phyloP scores from a whole-genome alignment of 2,797 vertebrate species.

The Zenarchopterus dispar region DNA sequence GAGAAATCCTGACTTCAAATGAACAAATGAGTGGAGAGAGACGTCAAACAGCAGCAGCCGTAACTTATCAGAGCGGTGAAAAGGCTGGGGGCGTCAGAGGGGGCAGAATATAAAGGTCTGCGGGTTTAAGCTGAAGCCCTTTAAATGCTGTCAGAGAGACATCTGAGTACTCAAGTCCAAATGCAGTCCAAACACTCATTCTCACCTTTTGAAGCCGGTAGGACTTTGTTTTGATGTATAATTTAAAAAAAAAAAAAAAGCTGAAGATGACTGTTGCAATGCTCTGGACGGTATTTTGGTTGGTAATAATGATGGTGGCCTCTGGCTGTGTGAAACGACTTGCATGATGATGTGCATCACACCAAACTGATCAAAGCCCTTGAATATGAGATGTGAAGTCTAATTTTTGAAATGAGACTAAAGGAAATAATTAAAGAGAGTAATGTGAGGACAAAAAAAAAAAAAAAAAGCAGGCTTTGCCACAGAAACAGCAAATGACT shows the following conservation, averaged over 20 bases:
- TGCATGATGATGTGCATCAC: slow-evolving; percentile 65
- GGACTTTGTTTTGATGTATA: slow-evolving; percentile 49
- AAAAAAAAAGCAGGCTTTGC: slow-evolving; percentile 17
- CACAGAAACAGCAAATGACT: slow-evolving; percentile 41
- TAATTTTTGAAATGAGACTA: slow-evolving; percentile 50
- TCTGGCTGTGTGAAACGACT: slow-evolving; percentile 55
- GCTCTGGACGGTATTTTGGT: slow-evolving; percentile 43
- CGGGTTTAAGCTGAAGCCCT: slow-evolving; percentile 20
- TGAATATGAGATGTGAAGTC: slow-evolving; percentile 61
- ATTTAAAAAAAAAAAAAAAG: slow-evolving; percentile 36
- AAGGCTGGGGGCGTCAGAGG: slow-evolving; percentile 29
- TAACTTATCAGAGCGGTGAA: slow-evolving; percentile 46
- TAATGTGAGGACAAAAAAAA: slow-evolving; percentile 6
- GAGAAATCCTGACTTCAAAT: slow-evolving; percentile 68
- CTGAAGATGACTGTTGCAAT: slow-evolving; percentile 9
- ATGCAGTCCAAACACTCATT: slow-evolving; percentile 3
- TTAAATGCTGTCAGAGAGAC: slow-evolving; percentile 25
- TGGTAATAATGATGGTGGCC: slow-evolving; percentile 65
- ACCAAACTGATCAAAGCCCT: slow-evolving; percentile 71
- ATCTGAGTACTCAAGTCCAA: slow-evolving; percentile 22
- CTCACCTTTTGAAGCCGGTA: slow-evolving; percentile 39
- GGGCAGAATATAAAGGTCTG: slow-evolving; percentile 19
- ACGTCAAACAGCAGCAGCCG: slow-evolving; percentile 31
- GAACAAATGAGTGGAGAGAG: slow-evolving; percentile 32
- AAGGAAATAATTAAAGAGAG: slow-evolving; percentile 11